Base-by-base conservation (phyloP, 2,888 invertebrate genomes). In the Oligia strigilis region DNA sequence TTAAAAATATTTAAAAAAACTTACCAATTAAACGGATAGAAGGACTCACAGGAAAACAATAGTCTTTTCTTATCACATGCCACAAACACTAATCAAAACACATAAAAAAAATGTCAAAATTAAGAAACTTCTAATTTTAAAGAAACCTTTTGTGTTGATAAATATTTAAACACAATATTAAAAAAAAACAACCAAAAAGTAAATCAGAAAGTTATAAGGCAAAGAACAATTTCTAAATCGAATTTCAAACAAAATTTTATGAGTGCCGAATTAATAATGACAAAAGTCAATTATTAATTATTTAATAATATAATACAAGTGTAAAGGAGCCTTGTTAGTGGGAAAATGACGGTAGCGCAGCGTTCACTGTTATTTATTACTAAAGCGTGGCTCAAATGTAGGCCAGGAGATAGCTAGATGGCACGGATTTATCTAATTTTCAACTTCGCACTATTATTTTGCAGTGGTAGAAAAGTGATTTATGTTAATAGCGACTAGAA, bases 341-440 rank as follows among this genome's bases (percentile, higher is more conserved):
- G 79, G 78, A 84, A 89, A 93, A 92, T 93, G 93, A 82, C 87
- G 88, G 87, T 80, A 75, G 85, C 72, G 80, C 75, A 77, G 70
- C 72, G 74, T 80, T 82, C 91, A 79, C 86, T 87, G 89, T 91
- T 93, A 92, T 93, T 92, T 93, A 93, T 93, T 85, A 89, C 89
- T 80, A 87, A 84, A 85, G 85, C 85, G 87, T 90, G 91, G 91
- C 90, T 91, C 91, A 89, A 81, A 69, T 23, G 46, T 89, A 90
- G 88, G 60, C 83, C 40, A 67, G 75, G 91, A 92, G 78, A 72
- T 60, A 80, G 88, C 49, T 67, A 60, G 62, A 60, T 64, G 60
- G 6, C 60, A 13, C 14, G 46, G 9, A 19, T 17, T 67, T 60
- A 72, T 83, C 76, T 76, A 40, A 76, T 67, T 60, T 80, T 71